Percentiles rank a stretch among this genome's conserved stretches.
phyloP scores from a whole-genome alignment of 2,888 invertebrate species.

The Pyrochroa serraticornis region DNA sequence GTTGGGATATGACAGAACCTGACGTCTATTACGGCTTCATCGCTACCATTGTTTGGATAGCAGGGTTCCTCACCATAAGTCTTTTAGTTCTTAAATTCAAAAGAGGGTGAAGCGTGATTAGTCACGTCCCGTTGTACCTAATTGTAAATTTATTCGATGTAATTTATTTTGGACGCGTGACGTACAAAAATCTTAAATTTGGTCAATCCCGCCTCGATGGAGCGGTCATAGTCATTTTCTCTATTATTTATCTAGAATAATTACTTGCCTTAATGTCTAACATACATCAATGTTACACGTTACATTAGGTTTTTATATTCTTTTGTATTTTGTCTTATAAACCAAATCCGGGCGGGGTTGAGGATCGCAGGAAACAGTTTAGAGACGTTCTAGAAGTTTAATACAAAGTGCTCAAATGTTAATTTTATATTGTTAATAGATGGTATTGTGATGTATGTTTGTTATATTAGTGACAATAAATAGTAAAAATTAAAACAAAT shows the following conservation, averaged over 20 bases:
- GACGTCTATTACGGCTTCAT: constrained; percentile 90
- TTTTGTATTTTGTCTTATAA: constrained; percentile 14
- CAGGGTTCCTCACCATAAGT: constrained; percentile 79
- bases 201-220: background rate
- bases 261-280: constrained; percentile 26
- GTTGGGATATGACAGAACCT: constrained; percentile 81
- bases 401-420: constrained; percentile 48
- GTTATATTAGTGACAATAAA: constrained; percentile 31
- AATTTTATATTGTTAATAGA: constrained; percentile 48
- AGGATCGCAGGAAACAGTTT: background rate
- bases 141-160: constrained; percentile 4
- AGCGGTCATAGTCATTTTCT: constrained; percentile 35
- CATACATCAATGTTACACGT: constrained; percentile 17
- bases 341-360: background rate
- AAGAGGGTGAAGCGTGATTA: constrained; percentile 48
- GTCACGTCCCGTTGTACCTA: constrained; percentile 4
- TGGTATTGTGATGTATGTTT: constrained; percentile 53
- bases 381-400: constrained; percentile 17
- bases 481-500: background rate
- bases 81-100: constrained; percentile 81
- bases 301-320: constrained; percentile 22
- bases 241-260: constrained; percentile 33
- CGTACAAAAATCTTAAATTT: constrained; percentile 9
- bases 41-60: constrained; percentile 85
- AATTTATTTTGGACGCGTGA: constrained; percentile 13